phyloP scores from a whole-genome alignment of 2,113 vertebrate species.

The Oncorhynchus keta region DNA sequence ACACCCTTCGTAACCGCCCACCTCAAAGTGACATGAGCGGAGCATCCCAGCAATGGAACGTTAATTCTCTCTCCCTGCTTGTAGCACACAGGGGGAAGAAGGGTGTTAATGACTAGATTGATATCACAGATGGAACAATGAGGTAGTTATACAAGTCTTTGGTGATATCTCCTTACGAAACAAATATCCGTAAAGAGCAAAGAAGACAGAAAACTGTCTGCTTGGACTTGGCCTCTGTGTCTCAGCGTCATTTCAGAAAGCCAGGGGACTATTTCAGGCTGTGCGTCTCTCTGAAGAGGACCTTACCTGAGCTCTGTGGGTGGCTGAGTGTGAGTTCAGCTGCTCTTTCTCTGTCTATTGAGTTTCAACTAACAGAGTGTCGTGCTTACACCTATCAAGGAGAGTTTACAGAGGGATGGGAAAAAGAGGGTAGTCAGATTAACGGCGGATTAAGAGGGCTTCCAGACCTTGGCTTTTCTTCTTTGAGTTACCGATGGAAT shows the following conservation, averaged over 20 bases:
- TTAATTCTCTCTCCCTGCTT: slow-evolving; percentile 37
- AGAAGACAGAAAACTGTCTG: slow-evolving; percentile 5
- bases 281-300: background rate
- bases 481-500: slow-evolving; percentile 13
- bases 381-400: slow-evolving; percentile 1
- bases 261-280: background rate
- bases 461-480: slow-evolving; percentile 1
- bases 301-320: slow-evolving; percentile 17
- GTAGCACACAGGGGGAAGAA: slow-evolving; percentile 22
- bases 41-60: slow-evolving; percentile 48
- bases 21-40: slow-evolving; percentile 28
- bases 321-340: slow-evolving; percentile 18
- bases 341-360: slow-evolving; percentile 18
- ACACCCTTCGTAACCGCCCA: slow-evolving; percentile 2
- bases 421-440: slow-evolving; percentile 17
- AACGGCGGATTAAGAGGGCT: slow-evolving; percentile 25
- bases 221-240: background rate
- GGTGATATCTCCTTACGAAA: slow-evolving; percentile 39
- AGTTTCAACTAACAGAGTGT: slow-evolving; percentile 24
- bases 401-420: slow-evolving; percentile 23
- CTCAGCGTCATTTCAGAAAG: background rate
- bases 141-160: too few species aligned
- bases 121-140: slow-evolving; percentile 7
- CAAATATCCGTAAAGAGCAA: slow-evolving; percentile 33
- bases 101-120: slow-evolving; percentile 40